These are phyloP conservation scores for Neoitamus cyanurus DNA, from an alignment of 2,888 invertebrate species.

Conservation along the genomic window DNA sequence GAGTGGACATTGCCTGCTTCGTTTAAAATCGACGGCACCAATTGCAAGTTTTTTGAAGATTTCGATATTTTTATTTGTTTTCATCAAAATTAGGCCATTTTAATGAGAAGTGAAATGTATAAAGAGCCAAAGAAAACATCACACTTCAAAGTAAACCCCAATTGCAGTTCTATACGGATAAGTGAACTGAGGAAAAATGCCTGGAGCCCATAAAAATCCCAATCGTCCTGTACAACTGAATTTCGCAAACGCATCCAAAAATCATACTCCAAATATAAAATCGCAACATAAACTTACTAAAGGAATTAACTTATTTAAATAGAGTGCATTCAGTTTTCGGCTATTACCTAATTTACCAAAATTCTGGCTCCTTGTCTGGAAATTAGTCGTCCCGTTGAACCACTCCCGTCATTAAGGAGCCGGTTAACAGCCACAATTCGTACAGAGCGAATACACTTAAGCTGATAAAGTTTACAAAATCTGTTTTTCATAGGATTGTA, in stretches of 20 bases:
- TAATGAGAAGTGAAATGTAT: too few species aligned
- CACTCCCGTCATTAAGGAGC: constrained; percentile 24
- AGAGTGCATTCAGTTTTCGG: neutral
- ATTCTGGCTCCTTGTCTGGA: neutral
- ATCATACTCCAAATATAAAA: neutral
- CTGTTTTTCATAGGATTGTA: neutral
- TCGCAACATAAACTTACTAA: neutral
- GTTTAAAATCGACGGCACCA: too few species aligned
- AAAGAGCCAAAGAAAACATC: neutral
- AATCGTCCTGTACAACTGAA: neutral
- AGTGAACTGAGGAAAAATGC: neutral
- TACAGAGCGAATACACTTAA: neutral
- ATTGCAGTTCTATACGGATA: neutral
- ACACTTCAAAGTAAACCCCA: neutral
- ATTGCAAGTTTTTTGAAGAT: too few species aligned
- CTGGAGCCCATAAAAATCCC: neutral
- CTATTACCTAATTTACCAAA: constrained; percentile 9
- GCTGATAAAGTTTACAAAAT: neutral
- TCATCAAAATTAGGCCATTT: too few species aligned
- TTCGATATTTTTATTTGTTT: too few species aligned
- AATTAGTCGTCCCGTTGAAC: neutral
- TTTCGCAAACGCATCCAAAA: neutral
- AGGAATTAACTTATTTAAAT: neutral
- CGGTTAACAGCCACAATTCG: neutral
- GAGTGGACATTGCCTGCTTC: too few species aligned